phyloP scores from a whole-genome alignment of 2,113 vertebrate genomes.

The Recurvirostra avosetta region DNA sequence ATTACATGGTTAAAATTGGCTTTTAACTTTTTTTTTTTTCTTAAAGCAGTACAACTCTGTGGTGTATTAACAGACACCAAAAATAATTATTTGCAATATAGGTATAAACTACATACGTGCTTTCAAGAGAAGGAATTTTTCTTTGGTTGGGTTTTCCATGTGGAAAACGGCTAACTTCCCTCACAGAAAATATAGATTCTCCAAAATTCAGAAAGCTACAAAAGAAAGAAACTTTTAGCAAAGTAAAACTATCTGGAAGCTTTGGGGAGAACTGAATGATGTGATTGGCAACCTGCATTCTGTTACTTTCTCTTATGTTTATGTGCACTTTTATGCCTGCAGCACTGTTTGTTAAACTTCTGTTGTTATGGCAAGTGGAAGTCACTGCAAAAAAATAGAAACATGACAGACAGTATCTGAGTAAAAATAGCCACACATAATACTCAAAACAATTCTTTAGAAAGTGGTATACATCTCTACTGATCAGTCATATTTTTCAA shows the following conservation, averaged over 20 bases:
- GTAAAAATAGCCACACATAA: conserved; percentile 35
- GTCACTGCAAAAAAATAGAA: conserved; percentile 41
- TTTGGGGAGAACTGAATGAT: conserved; percentile 14
- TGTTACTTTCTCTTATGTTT: conserved; percentile 54
- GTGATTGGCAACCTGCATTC: conserved; percentile 62
- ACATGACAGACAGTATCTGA: conserved; percentile 24
- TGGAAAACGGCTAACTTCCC: background rate
- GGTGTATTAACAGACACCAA: background rate
- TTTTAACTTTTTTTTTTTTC: background rate
- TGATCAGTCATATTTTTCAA: background rate
- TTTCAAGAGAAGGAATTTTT: background rate
- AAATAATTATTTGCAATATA: background rate
- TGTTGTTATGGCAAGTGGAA: conserved; percentile 62
- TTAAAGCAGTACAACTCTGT: background rate
- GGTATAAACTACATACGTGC: fast-evolving
- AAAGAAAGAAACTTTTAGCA: conserved; percentile 35
- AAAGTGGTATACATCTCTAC: background rate
- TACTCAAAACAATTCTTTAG: background rate
- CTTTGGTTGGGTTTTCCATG: background rate
- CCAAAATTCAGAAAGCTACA: background rate
- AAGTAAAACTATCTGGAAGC: conserved; percentile 50
- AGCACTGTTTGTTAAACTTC: conserved; percentile 56
- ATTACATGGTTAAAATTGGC: background rate
- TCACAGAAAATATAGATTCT: conserved; percentile 13
- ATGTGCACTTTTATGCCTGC: conserved; percentile 36